Percentiles rank a stretch among this genome's conserved stretches.
Evolutionary conservation across 2,888 invertebrate species (phyloP).

Genomic region (Brassicogethes aeneus): DNA sequence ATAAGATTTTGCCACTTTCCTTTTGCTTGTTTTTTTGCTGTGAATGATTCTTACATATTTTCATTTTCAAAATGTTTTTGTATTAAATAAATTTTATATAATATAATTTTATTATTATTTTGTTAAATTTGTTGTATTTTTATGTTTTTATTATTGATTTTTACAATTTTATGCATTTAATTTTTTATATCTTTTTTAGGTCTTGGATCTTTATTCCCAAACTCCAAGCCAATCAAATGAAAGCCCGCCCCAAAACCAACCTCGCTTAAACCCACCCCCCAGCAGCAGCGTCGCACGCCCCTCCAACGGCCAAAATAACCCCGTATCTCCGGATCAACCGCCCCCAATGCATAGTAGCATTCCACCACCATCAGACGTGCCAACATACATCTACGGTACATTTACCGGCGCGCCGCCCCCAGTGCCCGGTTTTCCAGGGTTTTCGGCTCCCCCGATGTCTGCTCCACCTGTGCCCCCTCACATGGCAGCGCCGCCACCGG

Average conservation of each 20-base stretch:
- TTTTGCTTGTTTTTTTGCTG: too few species aligned
- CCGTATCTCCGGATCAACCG: slow-evolving; percentile 23
- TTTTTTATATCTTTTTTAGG: slow-evolving; percentile 41
- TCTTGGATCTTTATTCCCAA: slow-evolving; percentile 80
- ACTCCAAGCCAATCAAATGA: slow-evolving; percentile 49
- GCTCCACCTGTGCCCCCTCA: slow-evolving; percentile 24
- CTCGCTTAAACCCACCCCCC: slow-evolving; percentile 18
- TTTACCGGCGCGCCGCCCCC: slow-evolving; percentile 28
- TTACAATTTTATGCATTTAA: too few species aligned
- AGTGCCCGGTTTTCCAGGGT: slow-evolving; percentile 23
- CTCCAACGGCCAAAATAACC: slow-evolving; percentile 50
- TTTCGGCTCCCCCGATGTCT: slow-evolving; percentile 38
- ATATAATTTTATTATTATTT: neutral
- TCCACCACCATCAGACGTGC: slow-evolving; percentile 30
- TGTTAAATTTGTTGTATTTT: too few species aligned
- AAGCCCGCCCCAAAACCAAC: slow-evolving; percentile 50
- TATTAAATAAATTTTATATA: neutral
- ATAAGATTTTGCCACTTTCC: too few species aligned
- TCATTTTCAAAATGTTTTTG: neutral
- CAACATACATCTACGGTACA: slow-evolving; percentile 34
- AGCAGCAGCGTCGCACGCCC: slow-evolving; percentile 21
- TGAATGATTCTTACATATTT: neutral
- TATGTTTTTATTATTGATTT: too few species aligned
- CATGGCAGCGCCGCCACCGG: slow-evolving; percentile 40
- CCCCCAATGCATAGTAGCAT: slow-evolving; percentile 21